Conservation (phyloP, 1,140 invertebrate species). For the Diachasmimorpha longicaudata region DNA sequence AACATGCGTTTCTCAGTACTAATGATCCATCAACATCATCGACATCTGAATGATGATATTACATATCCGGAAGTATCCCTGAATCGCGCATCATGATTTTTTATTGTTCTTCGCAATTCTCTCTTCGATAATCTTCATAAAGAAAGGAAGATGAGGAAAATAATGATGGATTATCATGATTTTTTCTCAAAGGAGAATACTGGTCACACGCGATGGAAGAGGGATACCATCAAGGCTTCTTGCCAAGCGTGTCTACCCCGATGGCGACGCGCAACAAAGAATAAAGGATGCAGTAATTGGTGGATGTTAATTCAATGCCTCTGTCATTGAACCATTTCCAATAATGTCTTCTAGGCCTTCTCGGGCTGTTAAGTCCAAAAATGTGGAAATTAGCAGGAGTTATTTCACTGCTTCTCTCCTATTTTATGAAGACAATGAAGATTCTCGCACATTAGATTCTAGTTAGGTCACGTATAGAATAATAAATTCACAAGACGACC, state of each 20-base stretch:
- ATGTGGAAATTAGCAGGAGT: neutral
- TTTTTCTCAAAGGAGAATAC: neutral
- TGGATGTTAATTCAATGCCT: neutral
- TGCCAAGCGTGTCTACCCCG: neutral
- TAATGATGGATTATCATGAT: neutral
- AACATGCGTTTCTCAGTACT: neutral
- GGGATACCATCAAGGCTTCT: neutral
- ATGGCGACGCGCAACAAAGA: neutral
- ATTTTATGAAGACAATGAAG: neutral
- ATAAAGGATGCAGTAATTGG: neutral
- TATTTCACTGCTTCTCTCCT: neutral
- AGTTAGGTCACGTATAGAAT: no score
- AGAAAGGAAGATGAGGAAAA: neutral
- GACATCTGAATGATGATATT: neutral
- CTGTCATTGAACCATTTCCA: neutral
- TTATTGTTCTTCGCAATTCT: neutral
- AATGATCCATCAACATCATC: neutral
- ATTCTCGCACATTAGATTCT: no score
- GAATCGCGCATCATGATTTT: neutral
- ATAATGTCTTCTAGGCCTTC: neutral
- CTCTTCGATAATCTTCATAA: neutral
- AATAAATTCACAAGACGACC: no score
- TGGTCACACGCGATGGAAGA: neutral
- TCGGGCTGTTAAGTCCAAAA: neutral
- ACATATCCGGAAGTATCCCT: neutral